phyloP scores from a whole-genome alignment of 2,888 invertebrate species.

The Drosophila melanosoma region DNA sequence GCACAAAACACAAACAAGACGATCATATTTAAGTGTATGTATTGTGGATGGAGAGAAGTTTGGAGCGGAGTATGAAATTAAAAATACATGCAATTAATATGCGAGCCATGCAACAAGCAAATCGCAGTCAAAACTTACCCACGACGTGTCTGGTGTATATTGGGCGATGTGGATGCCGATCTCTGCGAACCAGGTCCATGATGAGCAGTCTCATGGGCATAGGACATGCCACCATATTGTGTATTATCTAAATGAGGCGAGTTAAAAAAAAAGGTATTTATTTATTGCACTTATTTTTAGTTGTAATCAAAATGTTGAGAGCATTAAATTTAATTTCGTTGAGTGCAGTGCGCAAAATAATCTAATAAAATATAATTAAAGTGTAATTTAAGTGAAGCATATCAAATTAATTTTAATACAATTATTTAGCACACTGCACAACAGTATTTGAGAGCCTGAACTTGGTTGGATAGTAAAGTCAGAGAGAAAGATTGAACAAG shows the following conservation, averaged over 20 bases:
- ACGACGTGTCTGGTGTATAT: conserved; percentile 81
- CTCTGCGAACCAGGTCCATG: conserved; percentile 73
- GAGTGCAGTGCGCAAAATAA: conserved; percentile 33
- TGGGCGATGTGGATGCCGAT: conserved; percentile 83
- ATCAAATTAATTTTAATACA: not conserved
- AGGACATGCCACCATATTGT: conserved; percentile 76
- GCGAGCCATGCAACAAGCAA: conserved; percentile 17
- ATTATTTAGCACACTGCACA: conserved; percentile 48
- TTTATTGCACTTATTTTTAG: not conserved
- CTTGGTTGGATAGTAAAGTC: conserved; percentile 59
- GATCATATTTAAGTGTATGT: conserved; percentile 22
- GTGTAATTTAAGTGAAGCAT: not conserved
- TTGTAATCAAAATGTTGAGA: conserved; percentile 33
- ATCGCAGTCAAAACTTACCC: conserved; percentile 74
- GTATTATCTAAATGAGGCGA: conserved; percentile 63
- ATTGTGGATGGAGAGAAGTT: conserved; percentile 17
- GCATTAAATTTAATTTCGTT: conserved; percentile 27
- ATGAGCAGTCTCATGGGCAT: conserved; percentile 71
- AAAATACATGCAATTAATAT: conserved; percentile 58
- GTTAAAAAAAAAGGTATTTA: conserved; percentile 2
- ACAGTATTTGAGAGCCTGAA: conserved; percentile 25
- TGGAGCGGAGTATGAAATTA: conserved; percentile 40
- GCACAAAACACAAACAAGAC: conserved; percentile 29
- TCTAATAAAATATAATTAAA: conserved; percentile 1
- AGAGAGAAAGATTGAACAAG: conserved; percentile 37